Evolutionary conservation across 2,888 invertebrate genomes (phyloP), one percentile per base, ranked within the genome.

Genomic region (Leucophora obtusa): DNA sequence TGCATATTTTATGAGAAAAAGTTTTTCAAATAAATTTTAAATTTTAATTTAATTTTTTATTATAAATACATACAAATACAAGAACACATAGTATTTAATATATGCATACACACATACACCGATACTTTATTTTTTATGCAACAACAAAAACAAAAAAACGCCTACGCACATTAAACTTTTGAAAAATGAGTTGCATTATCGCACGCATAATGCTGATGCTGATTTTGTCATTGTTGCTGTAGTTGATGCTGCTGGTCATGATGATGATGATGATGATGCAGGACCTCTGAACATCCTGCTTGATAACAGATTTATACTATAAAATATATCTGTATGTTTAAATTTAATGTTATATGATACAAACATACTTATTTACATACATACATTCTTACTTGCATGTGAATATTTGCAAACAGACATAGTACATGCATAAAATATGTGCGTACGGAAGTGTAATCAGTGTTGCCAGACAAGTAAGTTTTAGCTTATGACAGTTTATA

Each of bases 121-220:
- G 6, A 24, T 7, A 24, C 24, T 9, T 54, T 24, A 24, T 70
- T 65, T 65, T 38, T 56, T 60, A 47, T 33, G 50, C 7, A 54
- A 28, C 1, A 28, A 38, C 35, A 35, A 35, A 35, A 35, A n/a
- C n/a, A 38, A 28, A 47, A 17, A 77, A 77, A 72, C 77, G 71
- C 77, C 79, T 74, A 74, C 78, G 54, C 76, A 54, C 43, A 59
- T 68, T 66, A 56, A 51, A 51, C 62, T 76, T 65, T 70, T 73
- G 77, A 81, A 77, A 81, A 77, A 81, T 81, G 81, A 70, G 77
- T 77, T 82, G 80, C 77, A 82, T 75, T 82, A 76, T 76, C 82
- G 69, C 79, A 82, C 79, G 81, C 81, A 81, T 74, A 81, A 81
- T 81, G 56, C 68, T 77, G 77, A 69, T 77, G 77, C 73, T 81